Percentiles rank a stretch among this genome's conserved stretches.
Evolutionary conservation across 2,113 vertebrate genomes (phyloP).

Genomic region (Chauna torquata): DNA sequence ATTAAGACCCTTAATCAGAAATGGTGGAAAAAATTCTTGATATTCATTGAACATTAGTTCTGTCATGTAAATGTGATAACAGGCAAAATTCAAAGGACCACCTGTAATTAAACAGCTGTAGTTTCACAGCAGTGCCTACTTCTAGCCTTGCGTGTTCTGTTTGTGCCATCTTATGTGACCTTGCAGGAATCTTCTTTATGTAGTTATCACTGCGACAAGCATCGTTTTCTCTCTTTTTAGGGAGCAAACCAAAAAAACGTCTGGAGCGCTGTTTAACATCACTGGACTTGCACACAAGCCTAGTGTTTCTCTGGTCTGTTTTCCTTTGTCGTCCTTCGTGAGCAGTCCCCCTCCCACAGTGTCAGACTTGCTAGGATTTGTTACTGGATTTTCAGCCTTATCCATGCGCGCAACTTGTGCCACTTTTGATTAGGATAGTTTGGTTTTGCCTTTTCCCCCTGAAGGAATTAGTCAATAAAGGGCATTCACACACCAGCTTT

Average conservation of each 20-base stretch:
- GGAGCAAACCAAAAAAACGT: background rate
- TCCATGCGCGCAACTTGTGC: fast-evolving
- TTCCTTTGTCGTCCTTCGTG: background rate
- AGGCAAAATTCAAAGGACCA: background rate
- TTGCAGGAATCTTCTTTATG: background rate
- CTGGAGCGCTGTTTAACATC: background rate
- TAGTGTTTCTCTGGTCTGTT: background rate
- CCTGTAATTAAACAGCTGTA: background rate
- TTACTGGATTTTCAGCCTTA: background rate
- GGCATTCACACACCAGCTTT: background rate
- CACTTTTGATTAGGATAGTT: background rate
- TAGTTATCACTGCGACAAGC: background rate
- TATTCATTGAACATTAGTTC: background rate
- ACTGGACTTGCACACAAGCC: background rate
- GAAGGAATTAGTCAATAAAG: background rate
- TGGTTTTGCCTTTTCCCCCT: background rate
- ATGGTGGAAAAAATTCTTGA: fast-evolving
- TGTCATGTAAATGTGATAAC: background rate
- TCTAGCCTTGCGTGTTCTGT: background rate
- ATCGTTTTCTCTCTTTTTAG: background rate
- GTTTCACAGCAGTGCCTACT: background rate
- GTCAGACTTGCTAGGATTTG: background rate
- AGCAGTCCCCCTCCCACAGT: background rate
- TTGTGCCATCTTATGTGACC: background rate
- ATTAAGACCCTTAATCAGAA: background rate